Evolutionary conservation across 2,113 vertebrate genomes (phyloP).

Genomic region (Brachypteracias leptosomus): DNA sequence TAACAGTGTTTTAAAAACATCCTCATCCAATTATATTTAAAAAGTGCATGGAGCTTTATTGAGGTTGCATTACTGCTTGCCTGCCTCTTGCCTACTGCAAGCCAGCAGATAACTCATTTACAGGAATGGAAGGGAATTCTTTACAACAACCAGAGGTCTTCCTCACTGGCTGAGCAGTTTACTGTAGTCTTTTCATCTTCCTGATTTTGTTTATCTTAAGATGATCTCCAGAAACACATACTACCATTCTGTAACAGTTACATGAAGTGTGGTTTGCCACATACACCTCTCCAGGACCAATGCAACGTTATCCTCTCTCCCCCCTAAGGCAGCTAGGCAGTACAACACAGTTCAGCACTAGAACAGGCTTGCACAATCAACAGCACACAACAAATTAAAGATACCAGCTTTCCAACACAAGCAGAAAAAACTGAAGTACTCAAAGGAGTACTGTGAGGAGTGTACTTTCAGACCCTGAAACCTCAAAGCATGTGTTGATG

Average conservation of each 20-base stretch:
- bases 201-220: background rate
- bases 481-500: background rate
- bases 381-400: background rate
- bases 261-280: background rate
- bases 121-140: background rate
- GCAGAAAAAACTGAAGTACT: background rate
- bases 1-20: background rate
- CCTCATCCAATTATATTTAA: background rate
- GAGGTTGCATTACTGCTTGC: background rate
- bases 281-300: background rate
- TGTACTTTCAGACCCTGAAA: constrained; percentile 10
- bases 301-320: background rate
- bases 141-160: background rate
- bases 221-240: background rate
- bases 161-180: background rate
- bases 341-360: background rate
- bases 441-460: background rate
- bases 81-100: background rate
- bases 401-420: background rate
- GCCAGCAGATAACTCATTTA: background rate
- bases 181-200: background rate
- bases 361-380: background rate
- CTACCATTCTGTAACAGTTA: background rate
- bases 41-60: background rate
- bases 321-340: background rate